phyloP scores from a whole-genome alignment of 2,797 vertebrate genomes.

The Naso thynnoides region DNA sequence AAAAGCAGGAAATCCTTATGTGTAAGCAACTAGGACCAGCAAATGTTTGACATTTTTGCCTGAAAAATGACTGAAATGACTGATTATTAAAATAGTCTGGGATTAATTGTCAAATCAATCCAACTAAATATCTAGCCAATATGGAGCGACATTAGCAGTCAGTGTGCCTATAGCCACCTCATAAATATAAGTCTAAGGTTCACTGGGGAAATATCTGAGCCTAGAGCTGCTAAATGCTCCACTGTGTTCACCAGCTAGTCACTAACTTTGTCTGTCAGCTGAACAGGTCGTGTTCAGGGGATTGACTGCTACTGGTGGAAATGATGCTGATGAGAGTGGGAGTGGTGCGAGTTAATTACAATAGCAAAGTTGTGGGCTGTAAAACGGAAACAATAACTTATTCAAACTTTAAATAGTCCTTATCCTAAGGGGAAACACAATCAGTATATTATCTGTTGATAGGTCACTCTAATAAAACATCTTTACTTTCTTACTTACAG shows the following conservation, averaged over 20 bases:
- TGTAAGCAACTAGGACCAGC: no score
- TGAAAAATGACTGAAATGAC: no score
- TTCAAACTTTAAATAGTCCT: constrained; percentile 5
- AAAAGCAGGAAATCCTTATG: no score
- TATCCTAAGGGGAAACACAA: background rate
- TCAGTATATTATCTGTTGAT: background rate
- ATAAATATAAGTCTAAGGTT: constrained; percentile 11
- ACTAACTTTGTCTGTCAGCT: constrained; percentile 27
- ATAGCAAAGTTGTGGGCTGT: background rate
- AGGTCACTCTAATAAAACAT: background rate
- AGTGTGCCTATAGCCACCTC: no score
- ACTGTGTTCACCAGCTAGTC: constrained; percentile 24
- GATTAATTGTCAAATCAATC: no score
- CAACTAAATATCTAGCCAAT: background rate
- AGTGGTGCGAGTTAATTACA: constrained; percentile 8
- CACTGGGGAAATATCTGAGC: constrained; percentile 20
- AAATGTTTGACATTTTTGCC: no score
- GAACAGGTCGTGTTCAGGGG: background rate
- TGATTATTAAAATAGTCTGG: no score
- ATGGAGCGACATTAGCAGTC: background rate
- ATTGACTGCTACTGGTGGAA: constrained; percentile 16
- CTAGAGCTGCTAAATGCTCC: constrained; percentile 27
- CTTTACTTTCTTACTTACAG: no score
- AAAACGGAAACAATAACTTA: constrained; percentile 1
- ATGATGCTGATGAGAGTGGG: constrained; percentile 8